Conservation (phyloP, 2,888 invertebrate genomes). For the Plebejus anna region DNA sequence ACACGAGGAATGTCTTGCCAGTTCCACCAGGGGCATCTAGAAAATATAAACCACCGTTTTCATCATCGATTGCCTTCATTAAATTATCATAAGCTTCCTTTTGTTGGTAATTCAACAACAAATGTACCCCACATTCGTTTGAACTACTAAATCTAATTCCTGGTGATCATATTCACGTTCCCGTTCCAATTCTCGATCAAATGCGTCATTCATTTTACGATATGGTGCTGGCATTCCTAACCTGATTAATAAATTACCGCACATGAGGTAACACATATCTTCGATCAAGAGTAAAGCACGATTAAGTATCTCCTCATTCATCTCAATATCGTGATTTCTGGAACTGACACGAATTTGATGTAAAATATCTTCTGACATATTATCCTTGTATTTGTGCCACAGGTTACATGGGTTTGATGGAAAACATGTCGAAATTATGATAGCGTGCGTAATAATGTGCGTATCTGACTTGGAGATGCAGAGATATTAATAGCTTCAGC, state of each 20-base stretch:
- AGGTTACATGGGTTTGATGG: conserved; percentile 38
- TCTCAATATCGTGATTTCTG: conserved; percentile 31
- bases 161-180: conserved; percentile 40
- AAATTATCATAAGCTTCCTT: conserved; percentile 26
- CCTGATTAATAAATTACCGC: conserved; percentile 42
- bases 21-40: conserved; percentile 41
- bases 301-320: conserved; percentile 38
- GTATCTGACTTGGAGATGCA: conserved; percentile 43
- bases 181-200: conserved; percentile 38
- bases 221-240: conserved; percentile 41
- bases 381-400: conserved; percentile 39
- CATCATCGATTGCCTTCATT: not conserved
- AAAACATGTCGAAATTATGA: conserved; percentile 42
- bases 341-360: conserved; percentile 35
- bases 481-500: conserved; percentile 42
- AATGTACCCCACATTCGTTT: conserved; percentile 42
- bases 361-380: conserved; percentile 42
- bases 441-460: conserved; percentile 42
- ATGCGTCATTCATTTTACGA: conserved; percentile 39
- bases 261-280: conserved; percentile 41
- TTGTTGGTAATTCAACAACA: conserved; percentile 42
- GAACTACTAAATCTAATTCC: conserved; percentile 41
- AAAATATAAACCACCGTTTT: conserved; percentile 33
- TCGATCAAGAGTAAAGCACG: conserved; percentile 39
- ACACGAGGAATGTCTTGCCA: too few relatives aligned